Base-by-base conservation (phyloP, 2,113 vertebrate genomes). In the Melozone crissalis region DNA sequence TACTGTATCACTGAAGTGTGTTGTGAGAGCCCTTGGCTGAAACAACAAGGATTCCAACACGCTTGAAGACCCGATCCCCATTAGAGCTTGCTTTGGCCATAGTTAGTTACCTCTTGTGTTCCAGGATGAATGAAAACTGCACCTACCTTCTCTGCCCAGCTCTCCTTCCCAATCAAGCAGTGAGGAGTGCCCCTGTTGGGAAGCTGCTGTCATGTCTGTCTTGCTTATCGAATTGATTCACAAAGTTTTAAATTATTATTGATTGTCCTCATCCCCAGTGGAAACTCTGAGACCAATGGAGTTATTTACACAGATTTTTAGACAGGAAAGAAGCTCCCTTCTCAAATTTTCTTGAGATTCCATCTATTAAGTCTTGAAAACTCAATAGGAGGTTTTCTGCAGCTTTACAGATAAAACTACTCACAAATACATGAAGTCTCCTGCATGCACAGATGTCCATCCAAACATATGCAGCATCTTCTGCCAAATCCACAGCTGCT, bases 221-320 rank as follows among this genome's bases (percentile, higher is more conserved):
- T 85, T 87, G 63, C 85, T 92, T 85, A 91, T 66, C 7, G 10
- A 90, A 96, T 87, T 91, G 74, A 96, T 93, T 93, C 63, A 77
- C 75, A 90, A 94, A 93, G 80, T 91, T 97, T 96, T 90, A 93
- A 95, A 95, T 0, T 0, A 88, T 94, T 92, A 94, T 80, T 83
- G 91, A 94, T 95, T 96, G 49, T 94, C 37, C 55, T 78, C 52
- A 89, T 93, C 63, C 55, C 73, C 47, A 83, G 43, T 69, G 80
- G 71, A 91, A 78, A 91, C 62, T 82, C 43, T 72, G 82, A 93
- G 62, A 94, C 89, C 87, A 89, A 52, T 67, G 43, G 47, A 89
- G 62, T 79, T 96, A 90, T 93, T 94, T 92, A 92, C 73, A 94
- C 30, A 59, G 62, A 90, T 95, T 89, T 89, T 54, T 81, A 80